Base-by-base conservation (phyloP, 2,113 vertebrate species). In the Oenanthe oenanthe region DNA sequence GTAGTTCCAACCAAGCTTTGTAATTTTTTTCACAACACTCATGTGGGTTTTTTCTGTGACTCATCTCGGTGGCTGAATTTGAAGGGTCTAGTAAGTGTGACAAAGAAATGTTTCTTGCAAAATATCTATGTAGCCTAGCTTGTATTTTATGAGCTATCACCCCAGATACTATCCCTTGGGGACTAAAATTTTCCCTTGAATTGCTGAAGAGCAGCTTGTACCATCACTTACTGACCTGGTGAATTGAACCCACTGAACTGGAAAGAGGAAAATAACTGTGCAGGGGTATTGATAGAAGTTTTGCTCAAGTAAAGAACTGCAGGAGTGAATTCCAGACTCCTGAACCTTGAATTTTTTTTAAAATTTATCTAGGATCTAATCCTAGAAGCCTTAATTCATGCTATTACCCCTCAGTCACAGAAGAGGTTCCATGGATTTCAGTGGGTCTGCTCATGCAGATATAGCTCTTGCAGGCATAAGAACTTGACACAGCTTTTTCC, bases 51-150 rank as follows among this genome's bases (percentile, higher is more conserved):
- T 89, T 91, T 78, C 65, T 26, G 19, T 94, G 91, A 93, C 74
- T 97, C 94, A 83, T 93, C 88, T 97, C 96, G 91, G 92, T 81
- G 82, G 72, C 51, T 57, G 88, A 74, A 86, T 96, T 91, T 86
- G 96, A 95, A 95, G 75, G 83, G 66, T 28, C 67, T 85, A 31
- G 72, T 54, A 85, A 42, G 67, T 89, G 85, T 78, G 65, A 62
- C 65, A 83, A 73, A 25, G 31, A 71, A 82, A 77, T 31, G 29
- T 65, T 92, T 93, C 85, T 96, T 84, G 73, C 54, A 85, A 83
- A 87, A 94, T 15, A 32, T 73, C 48, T 48, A 2, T 20, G 82
- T 88, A 92, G 54, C 83, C 56, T 29, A 71, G 68, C 61, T 92
- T 85, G 61, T 83, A 42, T 48, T 91, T 72, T 63, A 80, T 32